Percentiles rank a stretch among this genome's conserved stretches.
Conservation (phyloP, 2,113 vertebrate species). For the Mesoclemmys tuberculata region DNA sequence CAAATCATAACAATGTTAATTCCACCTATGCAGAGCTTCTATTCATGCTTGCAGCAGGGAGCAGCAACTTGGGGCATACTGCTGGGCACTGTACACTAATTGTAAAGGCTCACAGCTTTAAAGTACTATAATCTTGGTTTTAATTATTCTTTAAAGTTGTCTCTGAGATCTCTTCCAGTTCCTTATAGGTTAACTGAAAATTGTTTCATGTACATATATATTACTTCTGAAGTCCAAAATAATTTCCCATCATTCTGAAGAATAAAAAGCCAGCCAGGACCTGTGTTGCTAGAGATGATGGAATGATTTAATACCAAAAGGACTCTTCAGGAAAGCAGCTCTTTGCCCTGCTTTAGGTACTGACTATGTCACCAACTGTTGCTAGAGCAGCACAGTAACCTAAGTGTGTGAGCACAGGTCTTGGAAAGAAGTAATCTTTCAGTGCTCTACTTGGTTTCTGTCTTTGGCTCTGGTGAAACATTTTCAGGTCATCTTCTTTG, state of each 20-base stretch:
- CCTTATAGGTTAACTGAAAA: background rate
- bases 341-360: background rate
- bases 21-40: background rate
- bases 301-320: background rate
- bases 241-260: background rate
- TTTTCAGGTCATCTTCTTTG: conserved; percentile 45
- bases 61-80: background rate
- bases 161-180: background rate
- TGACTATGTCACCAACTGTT: background rate
- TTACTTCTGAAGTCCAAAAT: background rate
- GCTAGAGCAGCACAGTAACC: background rate
- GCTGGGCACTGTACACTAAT: background rate
- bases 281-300: too few relatives aligned
- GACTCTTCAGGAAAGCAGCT: background rate
- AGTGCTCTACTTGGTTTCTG: background rate
- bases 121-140: background rate
- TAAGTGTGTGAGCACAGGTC: background rate
- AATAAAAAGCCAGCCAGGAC: too few relatives aligned
- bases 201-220: background rate
- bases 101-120: background rate
- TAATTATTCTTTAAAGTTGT: background rate
- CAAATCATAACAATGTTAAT: background rate
- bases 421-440: conserved; percentile 18
- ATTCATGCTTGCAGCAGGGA: background rate
- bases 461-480: conserved; percentile 30